phyloP scores from a whole-genome alignment of 2,113 vertebrate species.

The Artemisiospiza belli region DNA sequence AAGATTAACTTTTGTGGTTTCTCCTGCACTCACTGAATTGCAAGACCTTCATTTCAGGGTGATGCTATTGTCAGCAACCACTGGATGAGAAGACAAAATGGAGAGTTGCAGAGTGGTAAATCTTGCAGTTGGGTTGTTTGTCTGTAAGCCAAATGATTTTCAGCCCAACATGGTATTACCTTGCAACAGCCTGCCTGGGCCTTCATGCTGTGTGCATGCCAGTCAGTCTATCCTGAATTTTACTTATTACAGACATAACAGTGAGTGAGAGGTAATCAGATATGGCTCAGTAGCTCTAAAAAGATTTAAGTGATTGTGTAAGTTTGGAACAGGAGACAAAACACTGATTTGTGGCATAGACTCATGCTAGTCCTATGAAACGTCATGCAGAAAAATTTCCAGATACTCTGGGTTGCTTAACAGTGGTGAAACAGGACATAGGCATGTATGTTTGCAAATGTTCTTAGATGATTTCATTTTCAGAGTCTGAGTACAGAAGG shows the following conservation, averaged over 20 bases:
- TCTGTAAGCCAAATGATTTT: slow-evolving; percentile 14
- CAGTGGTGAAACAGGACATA: background rate
- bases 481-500: background rate
- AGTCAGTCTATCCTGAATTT: background rate
- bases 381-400: background rate
- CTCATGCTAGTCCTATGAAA: background rate
- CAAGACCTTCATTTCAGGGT: background rate
- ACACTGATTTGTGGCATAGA: background rate
- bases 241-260: background rate
- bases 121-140: background rate
- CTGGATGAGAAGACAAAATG: background rate
- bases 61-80: background rate
- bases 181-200: background rate
- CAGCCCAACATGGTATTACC: background rate
- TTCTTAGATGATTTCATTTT: background rate
- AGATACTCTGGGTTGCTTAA: background rate
- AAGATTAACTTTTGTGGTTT: background rate
- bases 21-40: background rate
- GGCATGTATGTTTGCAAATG: background rate
- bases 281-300: background rate
- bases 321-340: background rate
- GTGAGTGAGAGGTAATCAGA: background rate
- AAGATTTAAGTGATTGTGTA: background rate
- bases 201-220: background rate
- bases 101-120: background rate